Percentiles rank a stretch among this genome's conserved stretches.
These are phyloP conservation scores for Procavia capensis DNA, from an alignment of 2,113 vertebrate genomes.

Conservation along the genomic window DNA sequence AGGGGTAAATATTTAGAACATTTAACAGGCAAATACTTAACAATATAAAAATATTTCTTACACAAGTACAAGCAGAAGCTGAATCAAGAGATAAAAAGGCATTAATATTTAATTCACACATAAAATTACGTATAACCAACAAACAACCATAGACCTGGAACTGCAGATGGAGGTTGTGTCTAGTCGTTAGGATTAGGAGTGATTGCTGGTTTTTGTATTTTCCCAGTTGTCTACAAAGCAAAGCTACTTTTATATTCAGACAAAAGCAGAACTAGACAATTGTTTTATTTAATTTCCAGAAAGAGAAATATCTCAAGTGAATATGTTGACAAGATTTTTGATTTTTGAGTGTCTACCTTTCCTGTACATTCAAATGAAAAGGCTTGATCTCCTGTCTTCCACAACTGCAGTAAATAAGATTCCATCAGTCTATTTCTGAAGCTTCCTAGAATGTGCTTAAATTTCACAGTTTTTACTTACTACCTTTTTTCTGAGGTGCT, in stretches of 20 bases:
- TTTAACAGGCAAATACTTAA: neutral
- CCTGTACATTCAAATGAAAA: neutral
- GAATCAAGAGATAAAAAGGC: neutral
- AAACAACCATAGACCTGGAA: neutral
- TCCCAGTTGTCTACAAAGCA: neutral
- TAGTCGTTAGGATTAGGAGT: neutral
- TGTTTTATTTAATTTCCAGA: neutral
- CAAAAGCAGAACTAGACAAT: neutral
- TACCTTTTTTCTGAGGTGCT: slow-evolving; percentile 9
- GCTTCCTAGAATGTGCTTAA: neutral
- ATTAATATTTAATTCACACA: neutral
- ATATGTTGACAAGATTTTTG: neutral
- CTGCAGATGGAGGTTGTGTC: neutral
- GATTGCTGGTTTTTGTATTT: neutral
- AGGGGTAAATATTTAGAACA: neutral
- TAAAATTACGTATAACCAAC: neutral
- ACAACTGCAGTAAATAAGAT: neutral
- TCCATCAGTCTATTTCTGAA: neutral
- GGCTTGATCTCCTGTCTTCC: neutral
- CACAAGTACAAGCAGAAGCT: neutral
- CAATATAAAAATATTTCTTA: slow-evolving; percentile 17
- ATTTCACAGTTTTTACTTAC: neutral
- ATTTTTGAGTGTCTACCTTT: neutral
- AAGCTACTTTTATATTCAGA: neutral
- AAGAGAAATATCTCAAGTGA: neutral